A percentile compares a stretch with the other conserved stretches of the same genome.
These are phyloP conservation scores for Gymnothorax javanicus DNA, from an alignment of 2,797 vertebrate species.

Conservation along the genomic window DNA sequence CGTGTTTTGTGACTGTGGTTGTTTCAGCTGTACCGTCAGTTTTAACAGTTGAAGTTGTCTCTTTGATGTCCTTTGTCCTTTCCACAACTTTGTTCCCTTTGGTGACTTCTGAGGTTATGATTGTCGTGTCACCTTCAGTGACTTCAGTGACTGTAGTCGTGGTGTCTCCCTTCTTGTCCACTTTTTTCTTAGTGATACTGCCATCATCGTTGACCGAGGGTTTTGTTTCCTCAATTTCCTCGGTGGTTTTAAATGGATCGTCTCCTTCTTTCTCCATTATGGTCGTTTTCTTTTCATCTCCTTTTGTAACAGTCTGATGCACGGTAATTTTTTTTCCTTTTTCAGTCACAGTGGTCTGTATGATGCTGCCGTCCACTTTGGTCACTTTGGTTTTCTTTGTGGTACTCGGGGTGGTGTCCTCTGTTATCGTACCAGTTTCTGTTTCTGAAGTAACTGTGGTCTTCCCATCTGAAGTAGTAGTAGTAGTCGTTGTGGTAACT, in stretches of 20 bases:
- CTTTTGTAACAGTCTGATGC: not conserved
- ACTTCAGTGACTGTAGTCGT: not conserved
- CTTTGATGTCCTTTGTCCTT: constrained; percentile 11
- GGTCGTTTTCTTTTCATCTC: not conserved
- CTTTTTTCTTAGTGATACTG: not conserved
- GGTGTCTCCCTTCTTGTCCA: constrained; percentile 14
- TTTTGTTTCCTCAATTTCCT: not conserved
- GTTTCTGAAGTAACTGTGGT: not conserved
- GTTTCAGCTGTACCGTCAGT: constrained; percentile 15
- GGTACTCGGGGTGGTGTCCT: not conserved
- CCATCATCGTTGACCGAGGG: not conserved
- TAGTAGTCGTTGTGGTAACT: not conserved
- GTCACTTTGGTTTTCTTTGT: constrained; percentile 2
- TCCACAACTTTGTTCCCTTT: constrained; percentile 10
- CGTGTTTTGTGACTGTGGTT: not conserved
- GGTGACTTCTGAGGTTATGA: not conserved
- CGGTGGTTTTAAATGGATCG: not conserved
- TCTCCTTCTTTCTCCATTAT: not conserved
- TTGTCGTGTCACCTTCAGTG: not conserved
- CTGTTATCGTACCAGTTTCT: not conserved
- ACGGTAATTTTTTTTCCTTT: not conserved
- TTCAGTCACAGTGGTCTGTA: not conserved
- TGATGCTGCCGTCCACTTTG: not conserved
- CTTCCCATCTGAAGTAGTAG: not conserved
- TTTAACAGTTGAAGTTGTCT: not conserved